Base-by-base conservation (phyloP, 2,888 invertebrate genomes). In the Protonemura montana region DNA sequence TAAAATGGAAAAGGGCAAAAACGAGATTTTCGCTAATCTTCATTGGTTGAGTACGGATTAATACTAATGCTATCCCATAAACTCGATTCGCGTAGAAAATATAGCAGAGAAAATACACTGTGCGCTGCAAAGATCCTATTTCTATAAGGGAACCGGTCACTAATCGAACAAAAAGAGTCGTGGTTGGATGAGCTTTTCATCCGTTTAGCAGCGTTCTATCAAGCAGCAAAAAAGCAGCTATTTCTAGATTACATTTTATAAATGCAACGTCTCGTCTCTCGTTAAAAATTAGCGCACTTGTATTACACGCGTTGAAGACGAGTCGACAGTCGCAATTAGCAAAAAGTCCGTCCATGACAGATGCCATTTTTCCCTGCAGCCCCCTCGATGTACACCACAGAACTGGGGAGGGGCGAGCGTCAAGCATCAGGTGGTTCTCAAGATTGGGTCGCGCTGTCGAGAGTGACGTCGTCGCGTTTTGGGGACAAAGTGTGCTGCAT, bases 341-440 rank as follows among this genome's bases (percentile, higher is more conserved):
- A 21, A 59, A 59, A 59, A 59, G 59, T 59, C 59, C 59, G 59
- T 2, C 16, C 59, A 21, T 59, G 59, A 59, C 59, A 59, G 59
- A 59, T 59, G 59, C 13, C 59, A 59, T 59, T 59, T 59, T 59
- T 59, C 59, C 59, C 59, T 59, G 6, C 41, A 3, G 59, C 59
- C 59, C 59, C 59, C 59, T 59, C 21, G 59, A 59, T 59, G 59
- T 59, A 59, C 59, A 2, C n/a, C n/a, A n/a, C n/a, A n/a, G n/a
- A n/a, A n/a, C 16, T 59, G 59, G 35, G 35, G 35, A 3, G 59
- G 59, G 59, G 59, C 16, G 59, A 21, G 59, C 21, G 59, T 59
- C 59, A 10, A 59, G 59, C 59, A 59, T 59, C 59, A 59, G 59
- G 59, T 59, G 59, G 59, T 59, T 59, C 59, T 59, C 59, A 59